These are phyloP conservation scores for Tarsius wallacei DNA, from an alignment of 2,797 vertebrate species.

Conservation along the genomic window DNA sequence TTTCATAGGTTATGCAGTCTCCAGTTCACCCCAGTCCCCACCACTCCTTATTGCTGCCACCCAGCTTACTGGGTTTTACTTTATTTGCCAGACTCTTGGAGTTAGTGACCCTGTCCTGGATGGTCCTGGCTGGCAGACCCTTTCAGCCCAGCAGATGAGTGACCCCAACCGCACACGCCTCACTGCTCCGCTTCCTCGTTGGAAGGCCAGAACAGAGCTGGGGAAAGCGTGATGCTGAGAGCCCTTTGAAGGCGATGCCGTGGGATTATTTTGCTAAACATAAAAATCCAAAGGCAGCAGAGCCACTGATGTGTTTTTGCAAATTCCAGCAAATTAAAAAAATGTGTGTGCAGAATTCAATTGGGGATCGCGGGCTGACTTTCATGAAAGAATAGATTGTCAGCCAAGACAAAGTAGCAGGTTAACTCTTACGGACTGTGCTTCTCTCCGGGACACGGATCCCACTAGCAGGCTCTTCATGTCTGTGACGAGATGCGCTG, in stretches of 20 bases:
- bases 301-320: constrained; percentile 77
- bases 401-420: constrained; percentile 83
- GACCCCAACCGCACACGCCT: neutral
- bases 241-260: constrained; percentile 71
- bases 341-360: constrained; percentile 81
- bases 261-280: constrained; percentile 82
- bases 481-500: constrained; percentile 77
- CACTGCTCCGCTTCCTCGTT: neutral
- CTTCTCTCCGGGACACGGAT: constrained; percentile 85
- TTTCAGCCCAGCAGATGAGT: accelerated
- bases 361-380: constrained; percentile 70
- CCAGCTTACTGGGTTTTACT: neutral
- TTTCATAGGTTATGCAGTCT: accelerated
- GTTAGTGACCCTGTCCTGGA: neutral
- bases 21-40: neutral
- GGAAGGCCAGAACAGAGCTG: neutral
- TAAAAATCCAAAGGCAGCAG: constrained; percentile 80
- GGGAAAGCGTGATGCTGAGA: neutral
- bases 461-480: constrained; percentile 70
- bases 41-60: neutral
- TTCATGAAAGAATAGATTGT: constrained; percentile 81
- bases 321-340: constrained; percentile 81
- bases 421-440: constrained; percentile 87
- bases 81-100: neutral
- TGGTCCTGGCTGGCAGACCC: neutral